Percentiles rank a stretch among this genome's conserved stretches.
These are phyloP conservation scores for Alosa alosa DNA, from an alignment of 2,113 vertebrate species.

Conservation along the genomic window DNA sequence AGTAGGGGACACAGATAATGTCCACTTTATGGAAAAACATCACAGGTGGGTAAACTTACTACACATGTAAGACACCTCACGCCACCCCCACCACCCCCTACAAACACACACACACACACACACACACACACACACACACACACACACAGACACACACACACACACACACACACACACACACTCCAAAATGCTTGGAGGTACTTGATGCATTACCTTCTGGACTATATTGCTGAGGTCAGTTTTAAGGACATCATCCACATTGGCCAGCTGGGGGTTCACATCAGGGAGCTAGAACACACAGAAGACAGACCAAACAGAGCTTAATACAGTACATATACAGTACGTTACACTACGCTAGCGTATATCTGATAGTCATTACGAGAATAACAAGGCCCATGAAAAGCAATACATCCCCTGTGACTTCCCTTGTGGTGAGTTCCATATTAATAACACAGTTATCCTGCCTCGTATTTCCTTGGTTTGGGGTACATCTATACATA, in stretches of 20 bases:
- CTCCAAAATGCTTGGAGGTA: not conserved
- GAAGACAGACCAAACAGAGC: not conserved
- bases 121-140: not conserved
- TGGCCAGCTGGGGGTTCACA: conserved; percentile 71
- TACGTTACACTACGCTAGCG: too few relatives aligned
- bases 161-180: conserved; percentile 7
- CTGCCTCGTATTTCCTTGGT: not conserved
- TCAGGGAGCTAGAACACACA: conserved; percentile 72
- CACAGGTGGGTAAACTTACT: too few relatives aligned
- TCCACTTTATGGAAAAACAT: not conserved
- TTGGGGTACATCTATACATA: not conserved
- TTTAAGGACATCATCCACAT: conserved; percentile 76
- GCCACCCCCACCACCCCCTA: too few relatives aligned
- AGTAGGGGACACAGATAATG: conserved; percentile 21
- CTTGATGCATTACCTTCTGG: conserved; percentile 73
- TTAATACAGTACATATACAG: not conserved
- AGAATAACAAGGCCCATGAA: not conserved
- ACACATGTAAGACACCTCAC: too few relatives aligned
- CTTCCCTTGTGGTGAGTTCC: not conserved
- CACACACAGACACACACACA: conserved; percentile 6
- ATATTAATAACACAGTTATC: not conserved
- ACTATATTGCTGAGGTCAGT: conserved; percentile 83
- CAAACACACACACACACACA: not conserved
- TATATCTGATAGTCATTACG: not conserved
- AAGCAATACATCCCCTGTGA: not conserved